These are phyloP conservation scores for Ostrea denselamellosa DNA, from an alignment of 1,140 invertebrate species.

Conservation along the genomic window DNA sequence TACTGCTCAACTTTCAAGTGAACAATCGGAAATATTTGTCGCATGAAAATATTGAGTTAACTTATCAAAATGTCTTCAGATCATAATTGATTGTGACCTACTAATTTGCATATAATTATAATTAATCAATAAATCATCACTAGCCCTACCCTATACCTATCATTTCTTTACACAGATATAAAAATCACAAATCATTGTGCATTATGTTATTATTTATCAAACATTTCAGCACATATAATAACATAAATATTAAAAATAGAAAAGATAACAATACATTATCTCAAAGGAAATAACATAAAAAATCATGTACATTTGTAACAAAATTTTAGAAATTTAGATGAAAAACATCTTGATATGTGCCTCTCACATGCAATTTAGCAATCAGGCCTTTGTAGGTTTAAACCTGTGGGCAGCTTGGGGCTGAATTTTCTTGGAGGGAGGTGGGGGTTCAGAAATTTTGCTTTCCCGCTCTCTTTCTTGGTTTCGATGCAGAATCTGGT, in stretches of 20 bases:
- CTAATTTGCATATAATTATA: too few species aligned
- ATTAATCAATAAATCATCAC: too few species aligned
- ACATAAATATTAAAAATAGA: neutral
- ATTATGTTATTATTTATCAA: neutral
- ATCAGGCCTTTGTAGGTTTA: slow-evolving; percentile 50
- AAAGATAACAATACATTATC: neutral
- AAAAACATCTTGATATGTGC: neutral
- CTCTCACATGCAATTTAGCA: neutral
- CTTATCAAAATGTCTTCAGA: too few species aligned
- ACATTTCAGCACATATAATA: slow-evolving; percentile 1
- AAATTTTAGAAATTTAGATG: neutral
- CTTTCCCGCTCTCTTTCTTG: slow-evolving; percentile 73
- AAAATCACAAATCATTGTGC: neutral
- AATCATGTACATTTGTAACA: neutral
- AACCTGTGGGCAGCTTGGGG: slow-evolving; percentile 73
- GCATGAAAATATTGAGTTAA: too few species aligned
- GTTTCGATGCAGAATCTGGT: slow-evolving; percentile 76
- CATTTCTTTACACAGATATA: too few species aligned
- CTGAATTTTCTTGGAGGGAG: slow-evolving; percentile 62
- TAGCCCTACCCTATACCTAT: too few species aligned
- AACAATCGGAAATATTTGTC: too few species aligned
- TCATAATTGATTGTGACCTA: too few species aligned
- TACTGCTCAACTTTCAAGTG: too few species aligned
- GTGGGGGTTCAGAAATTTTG: slow-evolving; percentile 60
- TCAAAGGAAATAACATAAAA: neutral